Percentiles rank a stretch among this genome's conserved stretches.
Evolutionary conservation across 2,888 invertebrate genomes (phyloP).

Genomic region (Tipula lateralis): DNA sequence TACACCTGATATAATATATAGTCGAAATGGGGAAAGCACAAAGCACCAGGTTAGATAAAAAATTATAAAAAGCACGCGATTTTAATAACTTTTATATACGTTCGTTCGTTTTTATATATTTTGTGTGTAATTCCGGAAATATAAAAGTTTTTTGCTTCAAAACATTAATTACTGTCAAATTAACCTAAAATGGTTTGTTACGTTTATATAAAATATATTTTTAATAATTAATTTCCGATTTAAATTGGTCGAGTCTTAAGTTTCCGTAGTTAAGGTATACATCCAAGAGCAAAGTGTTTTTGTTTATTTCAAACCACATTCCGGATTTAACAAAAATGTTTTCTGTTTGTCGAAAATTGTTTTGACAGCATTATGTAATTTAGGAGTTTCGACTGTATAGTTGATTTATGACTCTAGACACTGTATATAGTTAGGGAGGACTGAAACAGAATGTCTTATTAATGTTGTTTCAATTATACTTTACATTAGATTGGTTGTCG

Average conservation of each 20-base stretch:
- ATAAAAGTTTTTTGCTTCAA: neutral
- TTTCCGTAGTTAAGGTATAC: neutral
- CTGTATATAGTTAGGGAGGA: no score
- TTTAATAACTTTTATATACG: neutral
- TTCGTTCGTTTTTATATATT: neutral
- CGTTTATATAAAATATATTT: neutral
- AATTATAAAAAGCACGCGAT: neutral
- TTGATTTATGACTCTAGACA: neutral
- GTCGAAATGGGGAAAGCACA: neutral
- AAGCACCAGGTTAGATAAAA: neutral
- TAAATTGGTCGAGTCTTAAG: neutral
- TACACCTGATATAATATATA: neutral
- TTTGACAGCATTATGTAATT: neutral
- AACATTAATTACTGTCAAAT: slow-evolving; percentile 6
- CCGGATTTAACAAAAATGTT: neutral
- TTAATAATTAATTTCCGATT: slow-evolving; percentile 24
- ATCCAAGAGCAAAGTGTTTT: neutral
- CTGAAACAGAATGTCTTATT: no score
- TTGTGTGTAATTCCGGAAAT: neutral
- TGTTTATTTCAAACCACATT: neutral
- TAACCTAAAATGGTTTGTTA: slow-evolving; percentile 9
- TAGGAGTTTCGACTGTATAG: neutral
- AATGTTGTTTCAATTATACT: no score
- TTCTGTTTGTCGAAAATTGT: neutral
- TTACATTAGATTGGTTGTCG: no score